phyloP scores from a whole-genome alignment of 2,797 vertebrate genomes.

The Distichodus sexfasciatus region DNA sequence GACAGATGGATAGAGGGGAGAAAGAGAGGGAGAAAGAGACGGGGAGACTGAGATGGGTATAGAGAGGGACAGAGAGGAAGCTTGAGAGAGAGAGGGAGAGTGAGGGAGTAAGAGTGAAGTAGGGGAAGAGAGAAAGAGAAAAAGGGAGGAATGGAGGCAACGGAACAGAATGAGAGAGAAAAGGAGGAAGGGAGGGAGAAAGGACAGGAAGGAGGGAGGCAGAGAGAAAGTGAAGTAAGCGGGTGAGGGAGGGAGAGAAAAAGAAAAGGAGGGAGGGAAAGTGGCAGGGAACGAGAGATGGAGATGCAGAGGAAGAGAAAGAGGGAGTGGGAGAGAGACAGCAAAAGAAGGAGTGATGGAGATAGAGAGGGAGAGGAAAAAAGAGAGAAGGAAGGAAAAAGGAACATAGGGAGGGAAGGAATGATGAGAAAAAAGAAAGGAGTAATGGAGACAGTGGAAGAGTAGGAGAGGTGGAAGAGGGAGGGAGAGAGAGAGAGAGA shows the following conservation, averaged over 20 bases:
- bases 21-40: conserved; percentile 14
- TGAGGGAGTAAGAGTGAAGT: no score
- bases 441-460: conserved; percentile 56
- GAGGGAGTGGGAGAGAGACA: not conserved
- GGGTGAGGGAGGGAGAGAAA: not conserved
- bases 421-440: conserved; percentile 32
- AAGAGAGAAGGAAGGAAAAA: conserved; percentile 6
- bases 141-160: not conserved
- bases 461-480: not conserved
- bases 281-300: no score
- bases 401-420: conserved; percentile 25
- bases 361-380: not conserved
- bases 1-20: conserved; percentile 37
- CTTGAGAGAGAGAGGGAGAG: no score
- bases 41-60: conserved; percentile 38
- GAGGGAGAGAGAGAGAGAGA: no score
- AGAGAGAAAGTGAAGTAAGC: conserved; percentile 15
- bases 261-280: not conserved
- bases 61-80: not conserved
- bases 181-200: conserved; percentile 12
- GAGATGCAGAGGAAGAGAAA: no score
- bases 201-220: conserved; percentile 33
- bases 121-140: not conserved
- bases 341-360: not conserved
- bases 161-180: not conserved